A percentile compares a stretch with the other conserved stretches of the same genome.
Conservation (phyloP, 2,888 invertebrate genomes). For the Drosophila mulleri region DNA sequence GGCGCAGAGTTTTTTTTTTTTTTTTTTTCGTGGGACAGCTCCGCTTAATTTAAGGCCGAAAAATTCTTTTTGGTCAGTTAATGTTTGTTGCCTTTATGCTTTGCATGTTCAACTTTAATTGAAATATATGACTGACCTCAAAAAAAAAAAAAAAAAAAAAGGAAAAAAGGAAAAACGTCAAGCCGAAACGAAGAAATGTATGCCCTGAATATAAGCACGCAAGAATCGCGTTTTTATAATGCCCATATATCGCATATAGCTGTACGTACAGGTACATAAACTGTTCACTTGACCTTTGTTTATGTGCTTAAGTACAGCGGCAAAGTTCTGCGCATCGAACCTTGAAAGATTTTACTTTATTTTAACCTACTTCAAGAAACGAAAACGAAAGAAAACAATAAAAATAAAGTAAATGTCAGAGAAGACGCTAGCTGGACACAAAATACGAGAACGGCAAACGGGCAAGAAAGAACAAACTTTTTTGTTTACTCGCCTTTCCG, state of each 20-base stretch:
- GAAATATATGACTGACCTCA: constrained; percentile 68
- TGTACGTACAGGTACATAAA: constrained; percentile 36
- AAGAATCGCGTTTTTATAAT: constrained; percentile 42
- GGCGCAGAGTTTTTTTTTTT: constrained; percentile 5
- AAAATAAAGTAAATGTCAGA: constrained; percentile 7
- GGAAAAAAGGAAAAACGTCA: background rate
- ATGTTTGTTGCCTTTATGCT: constrained; percentile 34
- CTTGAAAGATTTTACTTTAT: constrained; percentile 65
- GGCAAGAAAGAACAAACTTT: constrained; percentile 32
- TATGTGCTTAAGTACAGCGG: constrained; percentile 18
- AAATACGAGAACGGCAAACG: constrained; percentile 23
- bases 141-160: background rate
- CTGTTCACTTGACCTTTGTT: constrained; percentile 66
- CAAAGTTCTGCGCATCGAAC: constrained; percentile 58
- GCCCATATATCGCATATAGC: background rate
- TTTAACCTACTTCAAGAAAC: constrained; percentile 61
- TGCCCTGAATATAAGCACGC: constrained; percentile 46
- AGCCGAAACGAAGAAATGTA: constrained; percentile 14
- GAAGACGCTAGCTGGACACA: constrained; percentile 24
- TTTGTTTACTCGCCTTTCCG: constrained; percentile 35
- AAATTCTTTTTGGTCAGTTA: constrained; percentile 31
- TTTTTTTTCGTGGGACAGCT: constrained; percentile 21
- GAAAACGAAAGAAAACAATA: background rate
- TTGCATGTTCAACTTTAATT: constrained; percentile 74
- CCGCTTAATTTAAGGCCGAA: constrained; percentile 19